These are phyloP conservation scores for Lasioglossum zephyrum DNA, from an alignment of 2,888 invertebrate species.

Conservation along the genomic window DNA sequence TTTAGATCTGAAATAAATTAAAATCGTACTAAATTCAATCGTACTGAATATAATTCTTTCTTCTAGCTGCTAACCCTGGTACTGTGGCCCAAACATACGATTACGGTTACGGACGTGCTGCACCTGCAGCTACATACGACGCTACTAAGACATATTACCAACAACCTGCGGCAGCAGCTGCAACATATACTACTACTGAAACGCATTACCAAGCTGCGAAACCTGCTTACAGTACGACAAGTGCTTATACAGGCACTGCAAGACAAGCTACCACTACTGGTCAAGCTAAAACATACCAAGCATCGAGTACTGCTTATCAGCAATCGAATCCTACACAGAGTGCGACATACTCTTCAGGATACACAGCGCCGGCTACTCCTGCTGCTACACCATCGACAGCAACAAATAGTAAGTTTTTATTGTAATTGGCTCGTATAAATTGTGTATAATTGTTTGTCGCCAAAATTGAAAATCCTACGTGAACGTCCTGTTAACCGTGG, in stretches of 20 bases:
- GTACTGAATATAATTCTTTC: neutral
- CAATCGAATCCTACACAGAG: slow-evolving; percentile 82
- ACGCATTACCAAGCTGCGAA: slow-evolving; percentile 88
- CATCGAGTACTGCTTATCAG: slow-evolving; percentile 82
- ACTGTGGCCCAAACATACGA: slow-evolving; percentile 88
- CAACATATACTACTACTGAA: slow-evolving; percentile 88
- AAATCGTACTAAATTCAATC: too few species aligned
- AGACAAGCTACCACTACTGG: slow-evolving; percentile 85
- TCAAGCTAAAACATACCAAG: slow-evolving; percentile 84
- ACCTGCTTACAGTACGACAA: slow-evolving; percentile 89
- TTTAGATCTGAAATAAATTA: too few species aligned
- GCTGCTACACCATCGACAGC: slow-evolving; percentile 81
- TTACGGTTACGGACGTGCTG: slow-evolving; percentile 88
- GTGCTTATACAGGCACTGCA: slow-evolving; percentile 88
- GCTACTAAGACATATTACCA: slow-evolving; percentile 94
- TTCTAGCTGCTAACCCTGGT: slow-evolving; percentile 81
- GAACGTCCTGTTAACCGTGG: slow-evolving; percentile 65
- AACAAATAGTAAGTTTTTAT: slow-evolving; percentile 81
- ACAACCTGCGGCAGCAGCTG: slow-evolving; percentile 91
- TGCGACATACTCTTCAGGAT: slow-evolving; percentile 82
- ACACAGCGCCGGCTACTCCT: slow-evolving; percentile 83
- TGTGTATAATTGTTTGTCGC: slow-evolving; percentile 26
- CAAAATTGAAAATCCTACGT: slow-evolving; percentile 44
- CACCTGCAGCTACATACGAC: slow-evolving; percentile 90
- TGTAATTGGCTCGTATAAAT: slow-evolving; percentile 17